Percentiles rank a stretch among this genome's conserved stretches.
Evolutionary conservation across 2,888 invertebrate genomes (phyloP).

Genomic region (Serrognathus titanus): DNA sequence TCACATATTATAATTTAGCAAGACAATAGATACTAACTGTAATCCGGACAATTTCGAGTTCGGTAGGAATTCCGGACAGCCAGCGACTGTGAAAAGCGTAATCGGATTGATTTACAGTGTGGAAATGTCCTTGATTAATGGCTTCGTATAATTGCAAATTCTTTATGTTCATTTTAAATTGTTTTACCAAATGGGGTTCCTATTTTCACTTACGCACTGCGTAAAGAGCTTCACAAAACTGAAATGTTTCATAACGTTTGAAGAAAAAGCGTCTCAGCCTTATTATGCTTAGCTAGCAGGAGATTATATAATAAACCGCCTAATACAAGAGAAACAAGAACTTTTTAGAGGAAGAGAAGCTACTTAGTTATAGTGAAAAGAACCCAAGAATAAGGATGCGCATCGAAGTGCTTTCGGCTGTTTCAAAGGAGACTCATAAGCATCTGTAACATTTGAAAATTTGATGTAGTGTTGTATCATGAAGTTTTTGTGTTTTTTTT

Average conservation of each 20-base stretch:
- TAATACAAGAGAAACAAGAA: slow-evolving; percentile 16
- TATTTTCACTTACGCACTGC: background rate
- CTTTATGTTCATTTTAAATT: slow-evolving; percentile 40
- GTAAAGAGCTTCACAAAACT: background rate
- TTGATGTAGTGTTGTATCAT: too few species aligned
- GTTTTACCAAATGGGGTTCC: slow-evolving; percentile 11
- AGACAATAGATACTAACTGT: slow-evolving; percentile 37
- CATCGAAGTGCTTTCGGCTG: too few species aligned
- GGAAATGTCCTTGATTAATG: slow-evolving; percentile 46
- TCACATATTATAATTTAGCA: slow-evolving; percentile 20
- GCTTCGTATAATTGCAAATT: slow-evolving; percentile 47
- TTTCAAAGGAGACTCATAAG: too few species aligned
- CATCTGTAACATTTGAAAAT: background rate
- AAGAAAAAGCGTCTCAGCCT: slow-evolving; percentile 9
- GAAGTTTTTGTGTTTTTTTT: too few species aligned
- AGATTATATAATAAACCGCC: slow-evolving; percentile 19
- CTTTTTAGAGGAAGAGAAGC: slow-evolving; percentile 3
- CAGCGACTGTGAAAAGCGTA: slow-evolving; percentile 45
- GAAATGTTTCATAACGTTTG: slow-evolving; percentile 7
- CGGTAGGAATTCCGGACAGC: slow-evolving; percentile 39
- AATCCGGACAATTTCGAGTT: slow-evolving; percentile 30
- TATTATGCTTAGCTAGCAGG: slow-evolving; percentile 18
- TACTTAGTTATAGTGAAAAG: background rate
- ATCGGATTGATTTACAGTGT: slow-evolving; percentile 48
- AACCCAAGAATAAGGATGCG: background rate